A percentile compares a stretch with the other conserved stretches of the same genome.
These are phyloP conservation scores for Masticophis lateralis DNA, from an alignment of 2,797 vertebrate species.

Conservation along the genomic window DNA sequence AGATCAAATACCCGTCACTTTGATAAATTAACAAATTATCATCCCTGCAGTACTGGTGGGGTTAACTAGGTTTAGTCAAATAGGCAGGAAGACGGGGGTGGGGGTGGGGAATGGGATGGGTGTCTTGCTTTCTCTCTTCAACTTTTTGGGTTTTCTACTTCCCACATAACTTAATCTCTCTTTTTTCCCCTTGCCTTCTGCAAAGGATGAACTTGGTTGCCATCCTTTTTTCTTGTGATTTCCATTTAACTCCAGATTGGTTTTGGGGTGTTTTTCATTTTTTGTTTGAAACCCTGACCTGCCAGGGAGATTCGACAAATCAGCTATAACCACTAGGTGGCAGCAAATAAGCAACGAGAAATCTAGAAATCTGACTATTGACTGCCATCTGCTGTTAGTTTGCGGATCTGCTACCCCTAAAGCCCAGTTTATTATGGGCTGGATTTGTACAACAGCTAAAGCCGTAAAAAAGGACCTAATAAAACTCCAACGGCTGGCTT, in stretches of 20 bases:
- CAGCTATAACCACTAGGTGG: neutral
- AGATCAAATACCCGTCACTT: constrained; percentile 53
- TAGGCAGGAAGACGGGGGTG: neutral
- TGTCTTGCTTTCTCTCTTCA: neutral
- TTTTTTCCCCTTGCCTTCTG: neutral
- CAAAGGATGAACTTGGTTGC: neutral
- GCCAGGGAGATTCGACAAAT: neutral
- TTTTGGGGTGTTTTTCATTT: neutral
- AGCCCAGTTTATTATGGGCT: neutral
- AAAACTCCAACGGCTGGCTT: neutral
- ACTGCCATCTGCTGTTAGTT: neutral
- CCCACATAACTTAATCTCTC: no score
- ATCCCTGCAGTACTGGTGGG: neutral
- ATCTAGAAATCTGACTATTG: neutral
- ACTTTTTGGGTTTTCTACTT: neutral
- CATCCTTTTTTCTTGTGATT: neutral
- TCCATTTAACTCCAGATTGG: neutral
- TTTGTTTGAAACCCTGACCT: neutral
- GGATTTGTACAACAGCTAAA: neutral
- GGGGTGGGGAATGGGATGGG: neutral
- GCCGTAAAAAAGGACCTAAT: neutral
- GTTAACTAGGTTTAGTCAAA: neutral
- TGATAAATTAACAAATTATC: constrained; percentile 60
- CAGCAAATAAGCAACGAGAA: neutral
- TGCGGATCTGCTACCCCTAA: neutral